phyloP scores from a whole-genome alignment of 2,888 invertebrate genomes.

The Tenodera sinensis region DNA sequence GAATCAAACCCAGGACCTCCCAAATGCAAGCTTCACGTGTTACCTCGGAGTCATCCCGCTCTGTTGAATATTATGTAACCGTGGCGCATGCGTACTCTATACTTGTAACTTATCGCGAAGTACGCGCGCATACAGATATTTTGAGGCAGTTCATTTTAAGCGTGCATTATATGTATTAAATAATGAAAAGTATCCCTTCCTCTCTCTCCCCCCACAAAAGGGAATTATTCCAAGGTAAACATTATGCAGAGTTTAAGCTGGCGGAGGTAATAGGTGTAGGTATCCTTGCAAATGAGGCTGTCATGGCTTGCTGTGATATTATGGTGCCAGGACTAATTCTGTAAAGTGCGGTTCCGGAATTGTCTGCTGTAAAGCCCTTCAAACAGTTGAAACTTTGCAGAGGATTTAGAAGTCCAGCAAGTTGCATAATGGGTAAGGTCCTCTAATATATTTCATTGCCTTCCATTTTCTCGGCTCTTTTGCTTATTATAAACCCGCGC shows the following conservation, averaged over 20 bases:
- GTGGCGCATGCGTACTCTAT: too few species aligned
- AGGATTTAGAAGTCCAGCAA: background rate
- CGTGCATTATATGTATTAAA: background rate
- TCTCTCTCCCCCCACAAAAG: background rate
- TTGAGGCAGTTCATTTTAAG: background rate
- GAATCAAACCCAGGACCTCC: too few species aligned
- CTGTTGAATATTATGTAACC: too few species aligned
- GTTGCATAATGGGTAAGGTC: background rate
- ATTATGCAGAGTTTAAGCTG: background rate
- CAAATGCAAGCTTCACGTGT: too few species aligned
- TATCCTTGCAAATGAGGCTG: background rate
- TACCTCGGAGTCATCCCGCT: too few species aligned
- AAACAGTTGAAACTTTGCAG: background rate
- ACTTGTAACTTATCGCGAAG: too few species aligned
- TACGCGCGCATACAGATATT: too few species aligned
- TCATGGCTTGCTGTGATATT: background rate
- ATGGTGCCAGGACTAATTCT: background rate
- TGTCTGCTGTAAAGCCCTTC: background rate
- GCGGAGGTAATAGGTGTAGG: background rate
- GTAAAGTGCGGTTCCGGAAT: background rate
- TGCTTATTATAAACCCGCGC: background rate
- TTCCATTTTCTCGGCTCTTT: background rate
- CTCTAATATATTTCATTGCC: background rate
- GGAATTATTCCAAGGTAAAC: background rate
- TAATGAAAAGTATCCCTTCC: background rate